Evolutionary conservation across 2,888 invertebrate genomes (phyloP).

Genomic region (Lypha dubia): DNA sequence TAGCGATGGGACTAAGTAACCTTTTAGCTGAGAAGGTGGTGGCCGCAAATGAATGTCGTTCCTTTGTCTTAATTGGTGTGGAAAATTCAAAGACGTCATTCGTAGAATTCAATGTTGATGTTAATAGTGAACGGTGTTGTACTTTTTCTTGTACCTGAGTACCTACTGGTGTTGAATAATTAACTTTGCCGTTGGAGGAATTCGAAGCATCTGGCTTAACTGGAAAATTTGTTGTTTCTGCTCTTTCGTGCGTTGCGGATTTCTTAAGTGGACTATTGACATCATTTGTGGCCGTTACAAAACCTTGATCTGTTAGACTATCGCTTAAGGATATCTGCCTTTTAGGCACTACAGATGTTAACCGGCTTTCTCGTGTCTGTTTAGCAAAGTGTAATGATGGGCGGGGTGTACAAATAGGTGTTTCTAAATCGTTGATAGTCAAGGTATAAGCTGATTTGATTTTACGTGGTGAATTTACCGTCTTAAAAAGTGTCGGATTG

Average conservation of each 20-base stretch:
- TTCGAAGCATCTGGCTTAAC: background rate
- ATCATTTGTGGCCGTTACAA: constrained; percentile 80
- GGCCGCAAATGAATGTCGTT: constrained; percentile 11
- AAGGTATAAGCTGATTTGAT: constrained; percentile 80
- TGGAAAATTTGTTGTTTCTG: background rate
- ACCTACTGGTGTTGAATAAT: background rate
- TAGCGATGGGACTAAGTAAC: constrained; percentile 76
- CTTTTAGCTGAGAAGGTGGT: constrained; percentile 51
- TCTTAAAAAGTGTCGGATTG: constrained; percentile 76
- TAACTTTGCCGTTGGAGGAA: background rate
- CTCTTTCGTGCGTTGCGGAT: background rate
- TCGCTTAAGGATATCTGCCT: constrained; percentile 70
- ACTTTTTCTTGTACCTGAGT: constrained; percentile 49
- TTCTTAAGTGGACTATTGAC: constrained; percentile 77
- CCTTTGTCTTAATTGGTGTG: constrained; percentile 77
- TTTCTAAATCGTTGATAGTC: constrained; percentile 73
- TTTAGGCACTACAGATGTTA: background rate
- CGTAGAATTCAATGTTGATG: background rate
- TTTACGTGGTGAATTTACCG: constrained; percentile 78
- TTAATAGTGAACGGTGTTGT: background rate
- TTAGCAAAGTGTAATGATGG: constrained; percentile 39
- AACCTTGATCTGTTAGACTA: constrained; percentile 80
- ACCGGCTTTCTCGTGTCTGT: background rate
- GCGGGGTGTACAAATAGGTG: constrained; percentile 50
- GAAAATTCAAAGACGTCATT: constrained; percentile 76